phyloP scores from a whole-genome alignment of 2,888 invertebrate species.

The Arctia plantaginis region DNA sequence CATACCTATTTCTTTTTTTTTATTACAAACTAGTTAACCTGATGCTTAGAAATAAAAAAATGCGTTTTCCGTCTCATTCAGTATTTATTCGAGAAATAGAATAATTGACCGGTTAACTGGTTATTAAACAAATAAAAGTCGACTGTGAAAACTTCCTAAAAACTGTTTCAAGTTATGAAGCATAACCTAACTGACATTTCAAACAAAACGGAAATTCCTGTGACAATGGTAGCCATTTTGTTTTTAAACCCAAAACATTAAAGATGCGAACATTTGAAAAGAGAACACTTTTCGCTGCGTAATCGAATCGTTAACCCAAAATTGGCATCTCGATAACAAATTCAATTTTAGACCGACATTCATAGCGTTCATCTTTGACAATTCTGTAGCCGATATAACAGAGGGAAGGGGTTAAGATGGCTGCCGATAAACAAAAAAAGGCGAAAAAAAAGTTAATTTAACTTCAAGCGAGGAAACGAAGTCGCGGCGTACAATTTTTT shows the following conservation, averaged over 20 bases:
- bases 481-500: conserved; percentile 66
- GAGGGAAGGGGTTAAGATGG: conserved; percentile 79
- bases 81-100: background rate
- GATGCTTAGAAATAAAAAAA: background rate
- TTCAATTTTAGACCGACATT: conserved; percentile 80
- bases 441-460: conserved; percentile 82
- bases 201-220: conserved; percentile 52
- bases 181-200: conserved; percentile 36
- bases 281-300: conserved; percentile 56
- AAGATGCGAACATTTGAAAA: conserved; percentile 46
- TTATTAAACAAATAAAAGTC: conserved; percentile 1
- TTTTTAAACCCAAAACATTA: conserved; percentile 39
- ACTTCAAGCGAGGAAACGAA: conserved; percentile 81
- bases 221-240: conserved; percentile 48
- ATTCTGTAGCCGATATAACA: conserved; percentile 74
- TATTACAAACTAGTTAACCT: no score
- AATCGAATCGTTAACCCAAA: conserved; percentile 67
- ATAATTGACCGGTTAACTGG: background rate
- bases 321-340: conserved; percentile 83
- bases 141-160: conserved; percentile 13
- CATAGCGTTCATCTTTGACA: conserved; percentile 77
- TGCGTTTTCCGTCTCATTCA: background rate
- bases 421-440: conserved; percentile 79
- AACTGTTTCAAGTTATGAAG: conserved; percentile 29
- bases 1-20: background rate